phyloP scores from a whole-genome alignment of 2,888 invertebrate species.

The Latrodectus hesperus region DNA sequence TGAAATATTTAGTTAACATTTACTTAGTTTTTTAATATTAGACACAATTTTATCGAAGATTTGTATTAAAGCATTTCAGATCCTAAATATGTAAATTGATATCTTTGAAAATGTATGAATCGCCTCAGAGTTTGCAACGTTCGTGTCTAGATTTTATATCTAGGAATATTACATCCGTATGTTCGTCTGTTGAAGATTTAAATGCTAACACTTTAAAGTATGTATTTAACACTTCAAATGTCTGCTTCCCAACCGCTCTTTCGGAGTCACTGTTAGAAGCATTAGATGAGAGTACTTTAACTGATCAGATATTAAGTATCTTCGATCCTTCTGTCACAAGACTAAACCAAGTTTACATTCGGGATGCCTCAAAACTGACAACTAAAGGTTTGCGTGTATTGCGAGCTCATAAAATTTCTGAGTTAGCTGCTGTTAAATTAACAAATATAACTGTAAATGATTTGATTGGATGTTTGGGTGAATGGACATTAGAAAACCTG shows the following conservation, averaged over 20 bases:
- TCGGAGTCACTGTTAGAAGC: conserved; percentile 79
- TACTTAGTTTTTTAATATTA: too few species aligned
- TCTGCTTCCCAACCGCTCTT: conserved; percentile 72
- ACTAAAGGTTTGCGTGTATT: conserved; percentile 80
- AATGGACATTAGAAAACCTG: conserved; percentile 81
- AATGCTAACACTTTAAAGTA: conserved; percentile 47
- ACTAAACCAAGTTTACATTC: conserved; percentile 79
- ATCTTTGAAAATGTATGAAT: conserved; percentile 49
- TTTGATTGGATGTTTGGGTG: conserved; percentile 81
- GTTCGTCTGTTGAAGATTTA: conserved; percentile 22
- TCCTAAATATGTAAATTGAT: too few species aligned
- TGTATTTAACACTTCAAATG: conserved; percentile 37
- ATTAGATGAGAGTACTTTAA: conserved; percentile 79
- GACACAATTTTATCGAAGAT: too few species aligned
- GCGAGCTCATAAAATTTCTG: conserved; percentile 80
- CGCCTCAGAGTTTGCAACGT: conserved; percentile 53
- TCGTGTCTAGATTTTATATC: conserved; percentile 57
- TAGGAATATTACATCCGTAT: conserved; percentile 42
- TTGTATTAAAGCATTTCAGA: too few species aligned
- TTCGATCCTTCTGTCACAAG: conserved; percentile 80
- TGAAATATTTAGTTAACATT: too few species aligned
- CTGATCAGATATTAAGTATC: conserved; percentile 80
- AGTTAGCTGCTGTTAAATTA: conserved; percentile 80
- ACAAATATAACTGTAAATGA: conserved; percentile 79
- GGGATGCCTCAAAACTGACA: conserved; percentile 79